Percentiles rank a stretch among this genome's conserved stretches.
Evolutionary conservation across 2,797 vertebrate species (phyloP).

Genomic region (Sphenopsis melanotis): DNA sequence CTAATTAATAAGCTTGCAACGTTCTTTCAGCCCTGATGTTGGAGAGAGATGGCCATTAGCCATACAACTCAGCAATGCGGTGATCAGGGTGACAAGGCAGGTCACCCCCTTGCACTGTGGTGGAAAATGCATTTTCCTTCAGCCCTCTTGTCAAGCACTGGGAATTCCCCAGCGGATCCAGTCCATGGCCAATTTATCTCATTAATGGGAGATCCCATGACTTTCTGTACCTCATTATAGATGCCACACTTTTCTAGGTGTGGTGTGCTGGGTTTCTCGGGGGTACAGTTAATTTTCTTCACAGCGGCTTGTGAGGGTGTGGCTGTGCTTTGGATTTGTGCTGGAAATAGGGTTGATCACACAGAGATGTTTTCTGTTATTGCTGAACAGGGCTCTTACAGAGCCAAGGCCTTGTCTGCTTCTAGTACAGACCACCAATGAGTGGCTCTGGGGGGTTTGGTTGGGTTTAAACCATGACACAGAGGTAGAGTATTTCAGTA

Average conservation of each 20-base stretch:
- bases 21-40: neutral
- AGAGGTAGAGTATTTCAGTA: neutral
- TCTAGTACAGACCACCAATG: neutral
- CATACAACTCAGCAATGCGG: neutral
- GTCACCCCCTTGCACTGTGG: neutral
- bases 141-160: neutral
- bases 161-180: conserved; percentile 5
- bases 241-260: neutral
- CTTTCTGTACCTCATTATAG: neutral
- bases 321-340: neutral
- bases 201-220: neutral
- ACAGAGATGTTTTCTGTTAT: neutral
- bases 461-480: neutral
- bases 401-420: neutral
- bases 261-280: neutral
- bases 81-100: conserved; percentile 6
- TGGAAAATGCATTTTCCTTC: conserved; percentile 5
- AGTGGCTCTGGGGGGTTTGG: neutral
- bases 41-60: neutral
- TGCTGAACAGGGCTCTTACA: neutral
- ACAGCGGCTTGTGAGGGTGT: neutral
- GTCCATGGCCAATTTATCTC: neutral
- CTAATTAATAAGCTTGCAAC: conserved; percentile 32
- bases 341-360: neutral
- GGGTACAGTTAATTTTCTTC: neutral